Evolutionary conservation across 1,140 invertebrate genomes (phyloP), one percentile per base, ranked within the genome.

Genomic region (Sarcophaga peregrina): DNA sequence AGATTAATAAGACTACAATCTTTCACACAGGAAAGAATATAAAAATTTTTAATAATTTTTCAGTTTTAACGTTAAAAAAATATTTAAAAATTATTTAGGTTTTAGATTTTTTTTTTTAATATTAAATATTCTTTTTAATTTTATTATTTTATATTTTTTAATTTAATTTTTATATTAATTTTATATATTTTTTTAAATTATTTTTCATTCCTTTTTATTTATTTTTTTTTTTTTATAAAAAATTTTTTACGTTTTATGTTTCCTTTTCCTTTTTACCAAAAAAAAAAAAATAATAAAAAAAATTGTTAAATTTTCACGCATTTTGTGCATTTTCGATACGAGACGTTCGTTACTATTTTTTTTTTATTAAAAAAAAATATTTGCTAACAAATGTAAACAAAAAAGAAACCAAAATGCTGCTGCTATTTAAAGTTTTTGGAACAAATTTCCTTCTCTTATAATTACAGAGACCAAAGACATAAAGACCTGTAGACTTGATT

Each of bases 321-420:
- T 81, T 81, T 81, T 81, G 80, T 81, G 80, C 80, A 81, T 81
- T 81, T 81, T 81, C 52, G 52, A 81, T 58, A 81, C 47, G 47
- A 81, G 8, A 46, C 8, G 15, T 50, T 47, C n/a, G n/a, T 50
- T n/a, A 10, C 4, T 45, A n/a, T 50, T 76, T 47, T 76, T n/a
- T n/a, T n/a, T n/a, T n/a, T n/a, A n/a, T n/a, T n/a, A n/a, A n/a
- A n/a, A n/a, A n/a, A n/a, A n/a, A n/a, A n/a, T n/a, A n/a, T n/a
- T n/a, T n/a, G n/a, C n/a, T n/a, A n/a, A n/a, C n/a, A n/a, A n/a
- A n/a, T n/a, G n/a, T n/a, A n/a, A n/a, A n/a, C n/a, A n/a, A n/a
- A n/a, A n/a, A n/a, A n/a, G n/a, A n/a, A n/a, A n/a, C n/a, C n/a
- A n/a, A n/a, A n/a, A n/a, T n/a, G n/a, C n/a, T n/a, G n/a, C n/a